phyloP scores from a whole-genome alignment of 2,797 vertebrate species.

The Tokudaia tokunoshimensis region DNA sequence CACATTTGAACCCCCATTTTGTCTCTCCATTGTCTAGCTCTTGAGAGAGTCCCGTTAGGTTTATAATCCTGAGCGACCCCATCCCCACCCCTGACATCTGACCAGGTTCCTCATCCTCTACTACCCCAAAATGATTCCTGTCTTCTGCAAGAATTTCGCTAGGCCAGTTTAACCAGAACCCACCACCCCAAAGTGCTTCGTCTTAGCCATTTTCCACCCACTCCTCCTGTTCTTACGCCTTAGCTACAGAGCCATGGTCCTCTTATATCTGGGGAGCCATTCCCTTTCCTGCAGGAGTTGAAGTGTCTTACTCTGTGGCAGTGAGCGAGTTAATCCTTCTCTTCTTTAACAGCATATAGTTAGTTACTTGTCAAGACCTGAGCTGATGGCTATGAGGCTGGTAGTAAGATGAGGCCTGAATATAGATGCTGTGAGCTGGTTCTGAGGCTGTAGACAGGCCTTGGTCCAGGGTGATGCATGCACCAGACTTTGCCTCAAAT shows the following conservation, averaged over 20 bases:
- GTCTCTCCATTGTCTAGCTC: not conserved
- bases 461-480: too few species aligned
- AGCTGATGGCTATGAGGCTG: not conserved
- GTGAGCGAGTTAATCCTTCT: not conserved
- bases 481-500: not conserved
- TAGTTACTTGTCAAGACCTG: not conserved
- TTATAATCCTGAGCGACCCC: not conserved
- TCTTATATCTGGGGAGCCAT: not conserved
- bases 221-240: rapidly evolving
- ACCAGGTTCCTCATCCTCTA: not conserved
- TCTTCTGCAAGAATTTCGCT: too few species aligned
- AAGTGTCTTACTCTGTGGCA: not conserved
- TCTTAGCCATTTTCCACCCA: not conserved
- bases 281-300: not conserved
- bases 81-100: rapidly evolving
- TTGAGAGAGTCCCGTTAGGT: not conserved
- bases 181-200: not conserved
- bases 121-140: not conserved
- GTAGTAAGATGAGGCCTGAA: not conserved
- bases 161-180: not conserved
- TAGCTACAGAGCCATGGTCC: not conserved
- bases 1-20: not conserved
- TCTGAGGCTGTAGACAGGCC: not conserved
- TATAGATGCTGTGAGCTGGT: not conserved
- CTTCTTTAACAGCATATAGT: not conserved